These are phyloP conservation scores for Polyergus mexicanus DNA, from an alignment of 1,140 invertebrate species.

Conservation along the genomic window DNA sequence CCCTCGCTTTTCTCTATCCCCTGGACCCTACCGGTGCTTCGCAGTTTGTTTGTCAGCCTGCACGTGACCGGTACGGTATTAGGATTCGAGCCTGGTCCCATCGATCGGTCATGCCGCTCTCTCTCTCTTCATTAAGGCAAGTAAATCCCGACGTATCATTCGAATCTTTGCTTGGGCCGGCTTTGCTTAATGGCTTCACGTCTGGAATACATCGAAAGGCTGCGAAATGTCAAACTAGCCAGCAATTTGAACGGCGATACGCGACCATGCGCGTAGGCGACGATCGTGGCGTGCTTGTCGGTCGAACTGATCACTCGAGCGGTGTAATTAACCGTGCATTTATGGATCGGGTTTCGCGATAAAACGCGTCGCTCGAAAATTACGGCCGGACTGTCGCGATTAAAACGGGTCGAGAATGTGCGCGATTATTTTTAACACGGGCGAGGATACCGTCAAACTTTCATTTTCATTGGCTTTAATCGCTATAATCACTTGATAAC, in stretches of 20 bases:
- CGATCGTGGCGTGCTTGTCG: constrained; percentile 27
- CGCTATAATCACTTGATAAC: not conserved
- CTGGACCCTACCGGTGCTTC: constrained; percentile 52
- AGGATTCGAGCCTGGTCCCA: constrained; percentile 77
- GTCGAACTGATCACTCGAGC: constrained; percentile 52
- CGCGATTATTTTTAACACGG: constrained; percentile 27
- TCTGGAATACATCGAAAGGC: constrained; percentile 51
- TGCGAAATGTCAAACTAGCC: constrained; percentile 38
- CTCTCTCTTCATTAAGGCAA: constrained; percentile 72
- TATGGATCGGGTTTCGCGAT: constrained; percentile 44
- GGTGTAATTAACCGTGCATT: constrained; percentile 54
- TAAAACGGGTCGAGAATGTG: constrained; percentile 28
- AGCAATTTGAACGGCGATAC: constrained; percentile 21
- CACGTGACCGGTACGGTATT: constrained; percentile 82
- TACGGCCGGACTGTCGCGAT: constrained; percentile 43
- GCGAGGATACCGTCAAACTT: not conserved
- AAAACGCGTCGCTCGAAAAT: constrained; percentile 49
- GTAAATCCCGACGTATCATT: constrained; percentile 25
- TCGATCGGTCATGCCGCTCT: constrained; percentile 74
- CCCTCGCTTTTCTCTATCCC: constrained; percentile 44
- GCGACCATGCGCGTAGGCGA: constrained; percentile 24
- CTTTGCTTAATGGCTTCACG: constrained; percentile 34
- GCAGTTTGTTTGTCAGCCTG: constrained; percentile 78
- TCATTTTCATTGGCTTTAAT: constrained; percentile 11
- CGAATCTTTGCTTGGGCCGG: not conserved